Evolutionary conservation across 2,113 vertebrate genomes (phyloP), one percentile per base, ranked within the genome.

Genomic region (Megatriorchis doriae): DNA sequence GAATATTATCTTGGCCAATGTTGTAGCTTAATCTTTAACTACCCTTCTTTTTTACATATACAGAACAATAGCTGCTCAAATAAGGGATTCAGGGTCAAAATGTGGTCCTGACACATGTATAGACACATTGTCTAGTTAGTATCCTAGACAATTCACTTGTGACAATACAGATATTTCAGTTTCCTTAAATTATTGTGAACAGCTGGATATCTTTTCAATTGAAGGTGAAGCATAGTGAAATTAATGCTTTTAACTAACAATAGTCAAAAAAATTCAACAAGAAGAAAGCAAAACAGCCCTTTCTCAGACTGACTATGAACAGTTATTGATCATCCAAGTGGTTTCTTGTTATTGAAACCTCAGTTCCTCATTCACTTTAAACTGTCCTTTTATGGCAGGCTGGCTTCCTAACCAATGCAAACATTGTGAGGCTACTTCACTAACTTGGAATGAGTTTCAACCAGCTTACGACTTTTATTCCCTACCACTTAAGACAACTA

Each of bases 391-490:
- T 42, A 20, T 18, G 6, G 7, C 13, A 52, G 21, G 10, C 21
- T 58, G 21, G 15, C 4, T 70, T 91, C 40, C 14, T 80, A 88
- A 36, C 7, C 18, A 62, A 25, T 13, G 2, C 7, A 71, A 84
- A 58, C 5, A 53, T 18, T 56, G 10, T 32, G 6, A 91, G 6
- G 5, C 6, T 14, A 16, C 7, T 80, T 70, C 48, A 61, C 6
- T 12, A 56, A 22, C 9, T 50, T 70, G 26, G 83, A 56, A 68
- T 34, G 6, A 61, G 3, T 53, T 77, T 70, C 36, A 81, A 58
- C 22, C 0, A 0, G 40, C 22, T 65, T 65, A 7, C 0, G 2
- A 20, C 3, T 61, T 86, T n/a, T 65, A 53, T 62, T 73, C 9
- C 20, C 6, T 70, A 29, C 8, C 7, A 47, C 3, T 83, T 68